Evolutionary conservation across 2,888 invertebrate species (phyloP), one percentile per base, ranked within the genome.

Genomic region (Cephus spinipes): DNA sequence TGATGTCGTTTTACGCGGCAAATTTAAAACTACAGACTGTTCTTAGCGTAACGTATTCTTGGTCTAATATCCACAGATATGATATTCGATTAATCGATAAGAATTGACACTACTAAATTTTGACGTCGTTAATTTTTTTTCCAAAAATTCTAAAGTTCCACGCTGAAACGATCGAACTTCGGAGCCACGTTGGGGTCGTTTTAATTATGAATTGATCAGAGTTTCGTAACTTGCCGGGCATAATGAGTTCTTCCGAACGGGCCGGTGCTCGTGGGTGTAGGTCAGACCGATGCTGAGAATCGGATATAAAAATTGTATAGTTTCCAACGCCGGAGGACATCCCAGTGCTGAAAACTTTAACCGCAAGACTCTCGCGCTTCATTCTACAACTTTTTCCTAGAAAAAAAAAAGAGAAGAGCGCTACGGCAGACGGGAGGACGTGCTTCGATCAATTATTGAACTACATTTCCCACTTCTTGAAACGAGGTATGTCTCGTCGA

Each of bases 131-230:
- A 55, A 30, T 71, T 77, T 32, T 74, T 77, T 30, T 74, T 32
- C 33, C 35, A 40, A 68, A 75, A 6, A 40, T 74, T 69, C 76
- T 71, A 76, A 79, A 77, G 77, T 74, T 69, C 68, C 76, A 30
- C 73, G 73, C 76, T 68, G 73, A 36, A 55, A 68, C 55, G 79
- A 83, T 81, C 81, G 79, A 83, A 85, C 78, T 79, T 83, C 71
- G 75, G 71, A 77, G 71, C 76, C 31, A 73, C 73, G 74, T 79
- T 79, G 55, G 23, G 79, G 77, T 81, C 82, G 81, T 81, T 83
- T 85, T 86, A 88, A 88, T 88, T 87, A 88, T 85, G 83, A 85
- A 87, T 85, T 85, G 85, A 88, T 88, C 85, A 83, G 82, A 83
- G 82, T 85, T 85, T 79, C 82, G 78, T 82, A 81, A 87, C 88